phyloP scores from a whole-genome alignment of 2,888 invertebrate genomes.

The Sinelater perroti region DNA sequence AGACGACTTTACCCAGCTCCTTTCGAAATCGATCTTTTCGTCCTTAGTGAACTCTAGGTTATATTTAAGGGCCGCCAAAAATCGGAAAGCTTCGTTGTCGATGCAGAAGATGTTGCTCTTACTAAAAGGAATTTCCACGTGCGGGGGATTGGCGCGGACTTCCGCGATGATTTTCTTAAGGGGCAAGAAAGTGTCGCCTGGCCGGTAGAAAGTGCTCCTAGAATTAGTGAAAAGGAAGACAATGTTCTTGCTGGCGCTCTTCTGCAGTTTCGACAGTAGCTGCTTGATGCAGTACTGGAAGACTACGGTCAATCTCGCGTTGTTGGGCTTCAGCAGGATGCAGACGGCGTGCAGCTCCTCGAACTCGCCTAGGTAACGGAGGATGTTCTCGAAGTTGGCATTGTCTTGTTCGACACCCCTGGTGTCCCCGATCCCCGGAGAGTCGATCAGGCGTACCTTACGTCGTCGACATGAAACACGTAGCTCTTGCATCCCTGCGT shows the following conservation, averaged over 20 bases:
- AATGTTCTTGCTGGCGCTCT: conserved; percentile 49
- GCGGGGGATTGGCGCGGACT: conserved; percentile 40
- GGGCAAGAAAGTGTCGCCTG: conserved; percentile 46
- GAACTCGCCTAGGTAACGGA: conserved; percentile 47
- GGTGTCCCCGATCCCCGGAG: conserved; percentile 27
- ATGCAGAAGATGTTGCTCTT: conserved; percentile 49
- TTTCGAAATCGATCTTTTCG: conserved; percentile 25
- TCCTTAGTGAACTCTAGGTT: conserved; percentile 29
- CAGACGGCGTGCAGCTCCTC: conserved; percentile 50
- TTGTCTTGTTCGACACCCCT: conserved; percentile 45
- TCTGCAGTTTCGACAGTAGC: conserved; percentile 49
- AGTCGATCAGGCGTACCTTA: conserved; percentile 49
- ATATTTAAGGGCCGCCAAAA: conserved; percentile 46
- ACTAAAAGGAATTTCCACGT: conserved; percentile 44
- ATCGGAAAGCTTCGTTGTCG: conserved; percentile 50
- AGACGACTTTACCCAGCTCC: conserved; percentile 37
- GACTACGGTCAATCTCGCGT: conserved; percentile 43
- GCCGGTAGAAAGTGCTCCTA: conserved; percentile 42
- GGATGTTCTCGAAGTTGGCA: conserved; percentile 49
- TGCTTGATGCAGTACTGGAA: conserved; percentile 45
- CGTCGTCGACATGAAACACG: conserved; percentile 19
- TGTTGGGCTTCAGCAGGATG: conserved; percentile 46
- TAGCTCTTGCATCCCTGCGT: conserved; percentile 6
- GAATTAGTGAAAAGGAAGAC: conserved; percentile 51
- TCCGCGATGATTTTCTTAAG: conserved; percentile 45